phyloP scores from a whole-genome alignment of 2,888 invertebrate species.

The Exocentrus adspersus region DNA sequence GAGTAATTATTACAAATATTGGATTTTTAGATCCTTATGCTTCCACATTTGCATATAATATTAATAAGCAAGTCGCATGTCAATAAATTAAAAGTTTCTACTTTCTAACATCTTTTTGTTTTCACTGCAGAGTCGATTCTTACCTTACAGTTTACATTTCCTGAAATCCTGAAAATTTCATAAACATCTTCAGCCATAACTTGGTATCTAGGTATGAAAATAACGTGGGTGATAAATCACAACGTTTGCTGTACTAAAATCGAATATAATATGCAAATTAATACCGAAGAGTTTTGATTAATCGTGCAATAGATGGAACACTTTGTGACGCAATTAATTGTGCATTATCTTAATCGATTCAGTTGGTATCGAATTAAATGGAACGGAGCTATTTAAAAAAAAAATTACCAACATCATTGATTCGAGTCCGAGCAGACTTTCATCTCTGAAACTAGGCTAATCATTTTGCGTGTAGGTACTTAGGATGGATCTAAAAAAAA shows the following conservation, averaged over 20 bases:
- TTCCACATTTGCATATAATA: constrained; percentile 18
- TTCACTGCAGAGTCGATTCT: neutral
- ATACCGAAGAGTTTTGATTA: neutral
- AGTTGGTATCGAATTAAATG: neutral
- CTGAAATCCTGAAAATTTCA: no score
- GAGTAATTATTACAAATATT: no score
- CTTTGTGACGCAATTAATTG: neutral
- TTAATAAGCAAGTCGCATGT: neutral
- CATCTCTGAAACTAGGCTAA: neutral
- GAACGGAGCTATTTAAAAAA: neutral
- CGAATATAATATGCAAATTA: no score
- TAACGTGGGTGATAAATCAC: no score
- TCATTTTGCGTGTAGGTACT: neutral
- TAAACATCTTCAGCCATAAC: no score
- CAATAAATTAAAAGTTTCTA: constrained; percentile 16
- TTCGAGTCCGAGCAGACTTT: no score
- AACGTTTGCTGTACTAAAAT: no score
- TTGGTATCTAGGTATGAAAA: no score
- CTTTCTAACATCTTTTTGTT: constrained; percentile 10
- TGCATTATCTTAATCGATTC: constrained; percentile 2
- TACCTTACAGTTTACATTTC: no score
- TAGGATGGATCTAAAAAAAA: neutral
- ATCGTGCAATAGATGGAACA: neutral
- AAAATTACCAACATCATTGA: no score
- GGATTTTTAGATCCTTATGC: no score